Conservation (phyloP, 1,140 invertebrate species). For the Diabrotica virgifera region DNA sequence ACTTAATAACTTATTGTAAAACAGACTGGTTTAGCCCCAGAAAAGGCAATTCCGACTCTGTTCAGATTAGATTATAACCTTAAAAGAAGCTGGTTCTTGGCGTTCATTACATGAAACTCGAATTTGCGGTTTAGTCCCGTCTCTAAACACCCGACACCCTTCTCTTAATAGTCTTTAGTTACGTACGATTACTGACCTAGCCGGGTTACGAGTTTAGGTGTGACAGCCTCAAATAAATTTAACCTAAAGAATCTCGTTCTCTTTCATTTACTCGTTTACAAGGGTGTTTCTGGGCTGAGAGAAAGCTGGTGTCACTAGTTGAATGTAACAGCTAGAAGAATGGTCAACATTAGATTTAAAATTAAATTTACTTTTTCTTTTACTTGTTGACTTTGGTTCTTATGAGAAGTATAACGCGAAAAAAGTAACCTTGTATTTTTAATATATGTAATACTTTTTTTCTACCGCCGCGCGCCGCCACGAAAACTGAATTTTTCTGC, state of each 20-base stretch:
- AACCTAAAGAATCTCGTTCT: not conserved
- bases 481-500: too few species aligned
- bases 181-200: not conserved
- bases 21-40: too few species aligned
- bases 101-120: not conserved
- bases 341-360: too few species aligned
- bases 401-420: too few species aligned
- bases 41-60: not conserved
- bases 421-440: too few species aligned
- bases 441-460: too few species aligned
- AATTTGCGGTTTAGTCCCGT: not conserved
- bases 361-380: too few species aligned
- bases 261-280: not conserved
- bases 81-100: not conserved
- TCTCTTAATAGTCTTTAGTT: not conserved
- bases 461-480: too few species aligned
- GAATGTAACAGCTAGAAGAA: not conserved
- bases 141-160: not conserved
- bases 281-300: not conserved
- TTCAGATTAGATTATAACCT: not conserved
- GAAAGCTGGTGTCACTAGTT: not conserved
- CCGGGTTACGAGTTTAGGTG: not conserved
- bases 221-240: not conserved
- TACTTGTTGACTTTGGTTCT: too few species aligned
- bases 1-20: too few species aligned